phyloP scores from a whole-genome alignment of 2,113 vertebrate genomes.

The Saccopteryx leptura region DNA sequence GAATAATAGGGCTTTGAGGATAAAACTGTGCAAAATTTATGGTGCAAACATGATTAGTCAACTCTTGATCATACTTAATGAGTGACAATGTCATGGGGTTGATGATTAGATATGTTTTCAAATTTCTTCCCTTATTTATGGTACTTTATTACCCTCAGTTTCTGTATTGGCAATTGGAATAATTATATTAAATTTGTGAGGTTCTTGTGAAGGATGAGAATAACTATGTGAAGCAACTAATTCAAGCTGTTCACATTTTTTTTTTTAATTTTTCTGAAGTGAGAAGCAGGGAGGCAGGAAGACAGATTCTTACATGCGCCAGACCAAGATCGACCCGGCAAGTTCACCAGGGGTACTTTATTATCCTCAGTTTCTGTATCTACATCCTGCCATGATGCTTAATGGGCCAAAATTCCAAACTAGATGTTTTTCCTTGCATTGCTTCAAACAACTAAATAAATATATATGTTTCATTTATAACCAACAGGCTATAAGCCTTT shows the following conservation, averaged over 20 bases:
- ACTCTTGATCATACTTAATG: not conserved
- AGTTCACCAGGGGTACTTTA: no score
- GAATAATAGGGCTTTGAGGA: not conserved
- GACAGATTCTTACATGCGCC: no score
- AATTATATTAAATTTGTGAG: not conserved
- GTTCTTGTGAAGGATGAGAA: not conserved
- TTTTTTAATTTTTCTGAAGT: no score
- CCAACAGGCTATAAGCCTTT: constrained; percentile 17
- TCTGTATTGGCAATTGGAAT: not conserved
- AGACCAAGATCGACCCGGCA: no score
- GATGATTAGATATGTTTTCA: not conserved
- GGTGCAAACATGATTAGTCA: not conserved
- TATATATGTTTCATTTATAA: not conserved
- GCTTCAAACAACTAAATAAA: constrained; percentile 24
- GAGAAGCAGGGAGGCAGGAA: no score
- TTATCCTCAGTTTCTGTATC: not conserved
- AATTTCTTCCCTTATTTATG: not conserved
- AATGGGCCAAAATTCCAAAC: constrained; percentile 31
- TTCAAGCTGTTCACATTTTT: no score
- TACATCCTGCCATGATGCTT: not conserved
- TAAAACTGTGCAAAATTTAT: not conserved
- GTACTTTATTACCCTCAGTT: not conserved
- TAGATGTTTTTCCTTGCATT: constrained; percentile 15
- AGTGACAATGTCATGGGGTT: not conserved
- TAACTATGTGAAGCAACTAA: not conserved